phyloP scores from a whole-genome alignment of 2,888 invertebrate genomes.

The Thera obeliscata region DNA sequence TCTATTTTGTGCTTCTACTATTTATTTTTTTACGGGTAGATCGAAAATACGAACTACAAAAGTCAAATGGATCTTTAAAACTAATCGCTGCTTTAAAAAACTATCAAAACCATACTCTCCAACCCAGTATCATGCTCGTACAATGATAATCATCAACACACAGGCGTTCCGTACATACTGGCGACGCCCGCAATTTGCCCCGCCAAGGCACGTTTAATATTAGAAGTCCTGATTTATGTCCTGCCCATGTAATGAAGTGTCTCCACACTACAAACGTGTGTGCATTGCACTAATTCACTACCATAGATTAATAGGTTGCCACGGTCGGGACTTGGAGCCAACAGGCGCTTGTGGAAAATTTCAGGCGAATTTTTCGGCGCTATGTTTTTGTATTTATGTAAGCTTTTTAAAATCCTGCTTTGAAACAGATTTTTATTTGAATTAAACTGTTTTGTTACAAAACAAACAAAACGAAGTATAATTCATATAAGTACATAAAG shows the following conservation, averaged over 20 bases:
- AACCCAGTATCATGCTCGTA: not conserved
- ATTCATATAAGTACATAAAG: no score
- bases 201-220: conserved; percentile 84
- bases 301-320: conserved; percentile 69
- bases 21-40: no score
- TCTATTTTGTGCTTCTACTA: no score
- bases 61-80: not conserved
- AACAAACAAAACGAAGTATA: no score
- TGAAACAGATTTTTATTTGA: not conserved
- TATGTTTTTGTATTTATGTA: not conserved
- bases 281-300: conserved; percentile 80
- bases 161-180: conserved; percentile 23
- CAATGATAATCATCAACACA: conserved; percentile 30
- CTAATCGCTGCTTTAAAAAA: not conserved
- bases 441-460: not conserved
- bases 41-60: no score
- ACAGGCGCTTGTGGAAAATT: conserved; percentile 27
- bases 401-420: not conserved
- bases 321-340: conserved; percentile 34
- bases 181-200: conserved; percentile 73
- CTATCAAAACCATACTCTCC: not conserved
- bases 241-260: conserved; percentile 82
- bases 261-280: conserved; percentile 80
- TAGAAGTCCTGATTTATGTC: conserved; percentile 84
- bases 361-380: conserved; percentile 23